A percentile compares a stretch with the other conserved stretches of the same genome.
Conservation (phyloP, 2,888 invertebrate genomes). For the Eupithecia subfuscata region DNA sequence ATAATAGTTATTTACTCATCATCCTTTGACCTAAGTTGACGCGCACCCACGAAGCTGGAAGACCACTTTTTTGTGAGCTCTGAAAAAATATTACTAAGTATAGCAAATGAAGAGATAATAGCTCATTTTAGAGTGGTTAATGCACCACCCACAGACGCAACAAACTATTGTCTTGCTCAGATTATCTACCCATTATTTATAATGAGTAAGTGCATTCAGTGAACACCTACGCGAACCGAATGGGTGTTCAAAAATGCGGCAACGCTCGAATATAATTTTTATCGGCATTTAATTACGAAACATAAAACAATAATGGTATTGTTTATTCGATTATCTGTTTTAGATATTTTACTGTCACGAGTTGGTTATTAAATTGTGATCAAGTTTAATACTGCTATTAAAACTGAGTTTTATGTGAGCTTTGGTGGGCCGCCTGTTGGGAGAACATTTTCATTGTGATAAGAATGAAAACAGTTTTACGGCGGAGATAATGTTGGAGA, state of each 20-base stretch:
- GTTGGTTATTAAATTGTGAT: constrained; percentile 45
- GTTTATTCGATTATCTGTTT: constrained; percentile 47
- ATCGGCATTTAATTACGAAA: constrained; percentile 54
- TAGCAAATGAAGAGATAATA: constrained; percentile 15
- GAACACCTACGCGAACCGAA: constrained; percentile 63
- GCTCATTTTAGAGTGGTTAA: constrained; percentile 48
- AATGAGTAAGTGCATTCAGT: constrained; percentile 70
- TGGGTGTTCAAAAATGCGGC: constrained; percentile 44
- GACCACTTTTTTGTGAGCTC: constrained; percentile 45
- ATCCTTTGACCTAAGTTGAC: constrained; percentile 58
- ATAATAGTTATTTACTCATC: constrained; percentile 60
- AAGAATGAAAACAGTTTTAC: constrained; percentile 41
- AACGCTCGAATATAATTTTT: constrained; percentile 40
- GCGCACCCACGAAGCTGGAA: constrained; percentile 59
- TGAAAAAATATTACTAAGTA: constrained; percentile 8
- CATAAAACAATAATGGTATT: constrained; percentile 53
- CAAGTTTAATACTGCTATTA: constrained; percentile 36
- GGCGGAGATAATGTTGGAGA: constrained; percentile 47
- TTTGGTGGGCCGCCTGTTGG: constrained; percentile 29
- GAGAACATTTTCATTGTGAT: constrained; percentile 18
- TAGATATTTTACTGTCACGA: constrained; percentile 48
- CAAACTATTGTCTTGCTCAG: constrained; percentile 72
- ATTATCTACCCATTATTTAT: constrained; percentile 78
- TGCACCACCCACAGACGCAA: constrained; percentile 62
- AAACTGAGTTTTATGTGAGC: constrained; percentile 30